Percentiles rank a stretch among this genome's conserved stretches.
Evolutionary conservation across 2,797 vertebrate genomes (phyloP).

Genomic region (Decapterus maruadsi): DNA sequence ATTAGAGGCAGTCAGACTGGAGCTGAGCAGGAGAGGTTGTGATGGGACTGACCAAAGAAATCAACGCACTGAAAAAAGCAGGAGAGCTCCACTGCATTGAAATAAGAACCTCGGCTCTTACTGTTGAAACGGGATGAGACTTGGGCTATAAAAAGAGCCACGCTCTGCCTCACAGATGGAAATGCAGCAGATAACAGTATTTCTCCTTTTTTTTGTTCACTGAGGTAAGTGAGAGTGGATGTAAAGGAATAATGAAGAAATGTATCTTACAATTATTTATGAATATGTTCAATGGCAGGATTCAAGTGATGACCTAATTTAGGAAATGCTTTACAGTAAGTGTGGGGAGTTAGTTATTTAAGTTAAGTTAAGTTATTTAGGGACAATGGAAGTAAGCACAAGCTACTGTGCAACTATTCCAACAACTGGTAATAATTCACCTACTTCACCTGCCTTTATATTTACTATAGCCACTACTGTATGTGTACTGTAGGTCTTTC

Average conservation of each 20-base stretch:
- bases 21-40: slow-evolving; percentile 60
- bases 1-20: slow-evolving; percentile 73
- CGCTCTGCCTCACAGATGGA: slow-evolving; percentile 27
- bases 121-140: slow-evolving; percentile 29
- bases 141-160: slow-evolving; percentile 28
- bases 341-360: slow-evolving; percentile 1
- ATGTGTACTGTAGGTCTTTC: too few relatives aligned
- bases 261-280: slow-evolving; percentile 17
- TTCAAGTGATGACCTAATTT: neutral
- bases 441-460: neutral
- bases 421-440: neutral
- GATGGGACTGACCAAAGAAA: slow-evolving; percentile 71
- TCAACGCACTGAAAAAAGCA: slow-evolving; percentile 51
- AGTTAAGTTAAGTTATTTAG: too few relatives aligned
- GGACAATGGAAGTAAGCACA: neutral
- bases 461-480: neutral
- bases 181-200: slow-evolving; percentile 16
- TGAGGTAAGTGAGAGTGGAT: slow-evolving; percentile 9
- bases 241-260: slow-evolving; percentile 11
- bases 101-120: slow-evolving; percentile 31
- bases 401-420: neutral
- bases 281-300: neutral
- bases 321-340: slow-evolving; percentile 10
- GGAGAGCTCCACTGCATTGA: slow-evolving; percentile 36
- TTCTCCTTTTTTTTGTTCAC: slow-evolving; percentile 16